phyloP scores from a whole-genome alignment of 2,113 vertebrate species.

The Solea senegalensis region DNA sequence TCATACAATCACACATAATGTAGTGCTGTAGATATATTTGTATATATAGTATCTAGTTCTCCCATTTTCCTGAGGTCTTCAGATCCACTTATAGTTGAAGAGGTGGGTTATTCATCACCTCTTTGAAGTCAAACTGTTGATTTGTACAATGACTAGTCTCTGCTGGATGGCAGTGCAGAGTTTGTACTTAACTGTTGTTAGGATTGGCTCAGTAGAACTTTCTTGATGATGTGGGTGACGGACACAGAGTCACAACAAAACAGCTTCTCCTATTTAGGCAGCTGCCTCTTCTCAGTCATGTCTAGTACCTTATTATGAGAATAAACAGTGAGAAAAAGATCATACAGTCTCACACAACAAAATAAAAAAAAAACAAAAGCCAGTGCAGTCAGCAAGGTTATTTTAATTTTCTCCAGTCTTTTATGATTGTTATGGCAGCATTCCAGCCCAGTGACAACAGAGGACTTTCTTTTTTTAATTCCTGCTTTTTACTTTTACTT shows the following conservation, averaged over 20 bases:
- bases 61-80: not conserved
- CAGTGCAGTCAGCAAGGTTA: not conserved
- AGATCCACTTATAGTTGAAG: not conserved
- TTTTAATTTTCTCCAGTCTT: not conserved
- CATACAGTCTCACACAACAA: not conserved
- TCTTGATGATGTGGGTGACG: too few species aligned
- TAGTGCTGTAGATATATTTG: not conserved
- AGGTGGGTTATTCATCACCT: not conserved
- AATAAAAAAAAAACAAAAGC: not conserved
- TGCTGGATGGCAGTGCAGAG: not conserved
- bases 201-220: not conserved
- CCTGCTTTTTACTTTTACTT: not conserved
- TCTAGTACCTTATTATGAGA: not conserved
- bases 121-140: not conserved
- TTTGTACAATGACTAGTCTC: not conserved
- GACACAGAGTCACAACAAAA: conserved; percentile 1
- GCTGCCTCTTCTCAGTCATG: not conserved
- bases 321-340: not conserved
- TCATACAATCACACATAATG: not conserved
- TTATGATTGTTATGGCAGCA: not conserved
- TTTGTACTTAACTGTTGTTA: not conserved
- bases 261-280: not conserved
- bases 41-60: too few species aligned
- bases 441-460: not conserved
- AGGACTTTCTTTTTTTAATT: not conserved